phyloP scores from a whole-genome alignment of 2,797 vertebrate genomes.

The Nasua narica region DNA sequence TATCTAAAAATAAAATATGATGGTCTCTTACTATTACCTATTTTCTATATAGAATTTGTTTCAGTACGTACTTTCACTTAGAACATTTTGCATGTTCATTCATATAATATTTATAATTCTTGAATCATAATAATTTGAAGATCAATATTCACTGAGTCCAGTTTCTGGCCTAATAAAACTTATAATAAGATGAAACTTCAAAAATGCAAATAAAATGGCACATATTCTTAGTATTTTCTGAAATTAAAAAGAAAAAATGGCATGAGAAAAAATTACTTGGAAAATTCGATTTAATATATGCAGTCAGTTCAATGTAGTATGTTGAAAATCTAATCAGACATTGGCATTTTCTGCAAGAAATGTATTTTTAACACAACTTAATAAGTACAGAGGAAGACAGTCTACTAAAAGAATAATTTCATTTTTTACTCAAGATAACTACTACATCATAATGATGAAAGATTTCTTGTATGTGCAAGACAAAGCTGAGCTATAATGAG shows the following conservation, averaged over 20 bases:
- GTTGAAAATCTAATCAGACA: slow-evolving; percentile 54
- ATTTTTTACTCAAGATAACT: slow-evolving; percentile 60
- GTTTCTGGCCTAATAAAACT: neutral
- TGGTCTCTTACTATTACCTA: neutral
- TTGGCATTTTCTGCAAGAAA: slow-evolving; percentile 60
- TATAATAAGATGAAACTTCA: neutral
- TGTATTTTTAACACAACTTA: slow-evolving; percentile 60
- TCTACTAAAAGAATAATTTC: slow-evolving; percentile 64
- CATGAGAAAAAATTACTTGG: neutral
- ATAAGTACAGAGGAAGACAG: slow-evolving; percentile 48
- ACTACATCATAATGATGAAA: slow-evolving; percentile 57
- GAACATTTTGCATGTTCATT: neutral
- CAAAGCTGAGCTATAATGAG: slow-evolving; percentile 67
- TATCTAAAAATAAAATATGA: neutral
- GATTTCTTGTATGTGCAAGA: slow-evolving; percentile 55
- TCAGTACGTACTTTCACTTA: neutral
- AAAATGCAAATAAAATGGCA: neutral
- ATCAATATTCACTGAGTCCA: slow-evolving; percentile 2
- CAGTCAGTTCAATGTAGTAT: slow-evolving; percentile 8
- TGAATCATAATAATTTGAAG: slow-evolving; percentile 4
- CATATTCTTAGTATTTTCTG: slow-evolving; percentile 2
- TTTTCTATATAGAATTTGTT: neutral
- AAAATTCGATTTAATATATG: slow-evolving; percentile 37
- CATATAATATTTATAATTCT: neutral
- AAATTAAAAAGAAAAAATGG: neutral